Percentiles rank a stretch among this genome's conserved stretches.
Conservation (phyloP, 2,797 vertebrate genomes). For the Scomberomorus guttatus region DNA sequence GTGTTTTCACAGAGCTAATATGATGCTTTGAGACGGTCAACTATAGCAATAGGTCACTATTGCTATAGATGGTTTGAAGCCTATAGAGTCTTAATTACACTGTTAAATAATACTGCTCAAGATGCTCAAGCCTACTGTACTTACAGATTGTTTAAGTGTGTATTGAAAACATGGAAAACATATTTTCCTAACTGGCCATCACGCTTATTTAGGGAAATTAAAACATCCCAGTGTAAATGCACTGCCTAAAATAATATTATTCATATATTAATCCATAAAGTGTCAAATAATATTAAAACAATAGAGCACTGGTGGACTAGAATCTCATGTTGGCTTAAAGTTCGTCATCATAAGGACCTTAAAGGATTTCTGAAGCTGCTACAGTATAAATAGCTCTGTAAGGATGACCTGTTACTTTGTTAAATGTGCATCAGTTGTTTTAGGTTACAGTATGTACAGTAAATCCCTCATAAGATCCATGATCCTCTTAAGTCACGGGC, state of each 20-base stretch:
- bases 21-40: background rate
- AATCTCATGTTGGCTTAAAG: background rate
- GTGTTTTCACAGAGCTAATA: conserved; percentile 19
- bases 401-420: conserved; percentile 54
- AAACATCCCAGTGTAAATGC: background rate
- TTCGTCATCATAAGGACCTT: conserved; percentile 7
- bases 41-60: background rate
- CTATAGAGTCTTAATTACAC: background rate
- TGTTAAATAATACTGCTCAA: background rate
- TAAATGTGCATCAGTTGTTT: conserved; percentile 63
- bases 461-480: conserved; percentile 66
- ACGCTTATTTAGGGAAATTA: background rate
- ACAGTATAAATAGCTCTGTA: conserved; percentile 38
- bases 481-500: conserved; percentile 70
- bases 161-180: background rate
- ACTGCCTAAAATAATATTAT: background rate
- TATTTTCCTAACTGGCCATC: background rate
- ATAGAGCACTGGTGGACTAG: background rate
- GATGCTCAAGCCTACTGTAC: background rate
- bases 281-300: background rate
- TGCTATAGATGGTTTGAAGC: background rate
- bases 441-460: conserved; percentile 50
- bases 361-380: conserved; percentile 22
- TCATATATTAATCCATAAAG: background rate
- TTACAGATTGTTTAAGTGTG: background rate